Percentiles rank a stretch among this genome's conserved stretches.
Conservation (phyloP, 2,797 vertebrate genomes). For the Sebastes baramenuke region DNA sequence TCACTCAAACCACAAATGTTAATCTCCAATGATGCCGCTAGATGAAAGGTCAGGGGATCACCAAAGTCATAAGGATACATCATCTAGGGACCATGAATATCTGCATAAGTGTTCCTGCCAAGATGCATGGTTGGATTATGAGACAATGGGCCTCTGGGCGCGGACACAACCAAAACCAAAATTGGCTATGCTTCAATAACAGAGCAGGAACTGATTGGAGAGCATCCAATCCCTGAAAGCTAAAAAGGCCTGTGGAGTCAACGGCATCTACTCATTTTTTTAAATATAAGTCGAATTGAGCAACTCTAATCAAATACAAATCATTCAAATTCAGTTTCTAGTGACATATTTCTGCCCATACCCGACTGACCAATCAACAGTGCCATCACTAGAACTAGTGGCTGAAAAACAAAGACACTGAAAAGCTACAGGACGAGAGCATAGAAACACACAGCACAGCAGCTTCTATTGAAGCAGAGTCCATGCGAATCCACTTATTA, state of each 20-base stretch:
- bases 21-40: background rate
- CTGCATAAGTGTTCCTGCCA: too few species aligned
- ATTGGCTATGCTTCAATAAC: background rate
- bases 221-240: too few species aligned
- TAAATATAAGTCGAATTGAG: background rate
- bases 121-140: background rate
- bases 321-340: background rate
- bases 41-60: too few species aligned
- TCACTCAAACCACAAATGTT: background rate
- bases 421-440: background rate
- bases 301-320: background rate
- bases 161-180: background rate
- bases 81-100: too few species aligned
- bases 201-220: background rate
- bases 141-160: too few species aligned
- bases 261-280: too few species aligned
- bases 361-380: background rate
- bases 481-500: background rate
- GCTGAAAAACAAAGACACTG: background rate
- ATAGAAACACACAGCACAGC: background rate
- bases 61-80: background rate
- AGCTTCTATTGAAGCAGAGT: background rate
- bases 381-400: background rate
- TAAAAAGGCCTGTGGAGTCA: too few species aligned
- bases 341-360: background rate